Percentiles rank a stretch among this genome's conserved stretches.
Conservation (phyloP, 1,140 invertebrate genomes). For the Anoplolepis gracilipes region DNA sequence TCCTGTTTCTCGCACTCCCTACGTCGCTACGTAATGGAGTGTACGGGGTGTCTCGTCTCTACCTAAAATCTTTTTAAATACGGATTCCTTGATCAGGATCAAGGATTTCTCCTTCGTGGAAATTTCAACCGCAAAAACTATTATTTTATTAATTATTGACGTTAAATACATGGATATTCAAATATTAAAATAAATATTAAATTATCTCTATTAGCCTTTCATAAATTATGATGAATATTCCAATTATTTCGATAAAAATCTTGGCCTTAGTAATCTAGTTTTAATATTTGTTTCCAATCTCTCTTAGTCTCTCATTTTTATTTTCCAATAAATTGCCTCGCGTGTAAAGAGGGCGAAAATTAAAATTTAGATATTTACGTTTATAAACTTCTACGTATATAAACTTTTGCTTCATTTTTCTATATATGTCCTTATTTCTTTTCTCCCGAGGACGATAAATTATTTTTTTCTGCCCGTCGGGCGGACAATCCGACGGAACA, state of each 20-base stretch:
- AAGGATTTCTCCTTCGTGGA: not conserved
- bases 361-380: too few relatives aligned
- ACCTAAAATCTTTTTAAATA: not conserved
- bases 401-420: too few relatives aligned
- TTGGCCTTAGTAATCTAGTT: not conserved
- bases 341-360: too few relatives aligned
- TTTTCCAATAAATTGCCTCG: too few relatives aligned
- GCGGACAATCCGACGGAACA: not conserved
- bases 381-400: too few relatives aligned
- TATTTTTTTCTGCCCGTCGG: not conserved
- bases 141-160: not conserved
- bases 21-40: slow-evolving; percentile 53
- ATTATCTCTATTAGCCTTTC: not conserved
- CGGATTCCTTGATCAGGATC: not conserved
- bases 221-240: too few relatives aligned
- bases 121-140: not conserved
- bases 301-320: not conserved
- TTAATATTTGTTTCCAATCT: not conserved
- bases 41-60: slow-evolving; percentile 46
- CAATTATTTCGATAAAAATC: not conserved
- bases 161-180: not conserved
- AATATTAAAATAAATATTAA: not conserved
- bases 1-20: slow-evolving; percentile 54
- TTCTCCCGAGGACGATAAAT: not conserved
- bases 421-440: not conserved